Conservation (phyloP, 2,888 invertebrate genomes). For the Cheilosia vulpina region DNA sequence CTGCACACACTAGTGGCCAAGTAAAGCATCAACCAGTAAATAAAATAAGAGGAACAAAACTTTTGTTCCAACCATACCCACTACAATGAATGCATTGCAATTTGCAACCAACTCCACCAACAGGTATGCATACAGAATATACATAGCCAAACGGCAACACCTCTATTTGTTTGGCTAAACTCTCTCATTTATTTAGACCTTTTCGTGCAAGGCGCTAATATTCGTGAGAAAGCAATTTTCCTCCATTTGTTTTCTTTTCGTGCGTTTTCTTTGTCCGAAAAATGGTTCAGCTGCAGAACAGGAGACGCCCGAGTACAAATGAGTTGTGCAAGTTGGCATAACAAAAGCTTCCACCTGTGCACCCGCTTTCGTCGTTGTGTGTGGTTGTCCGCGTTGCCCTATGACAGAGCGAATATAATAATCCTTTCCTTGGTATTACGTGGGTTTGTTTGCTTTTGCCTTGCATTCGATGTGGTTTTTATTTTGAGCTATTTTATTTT, state of each 20-base stretch:
- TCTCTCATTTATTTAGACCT: constrained; percentile 61
- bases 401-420: constrained; percentile 60
- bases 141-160: constrained; percentile 29
- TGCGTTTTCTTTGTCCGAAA: constrained; percentile 45
- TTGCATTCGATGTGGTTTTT: constrained; percentile 16
- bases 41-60: no score
- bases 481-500: constrained; percentile 4
- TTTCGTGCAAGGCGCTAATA: constrained; percentile 62
- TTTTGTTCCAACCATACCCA: no score
- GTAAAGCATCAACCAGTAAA: no score
- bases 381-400: constrained; percentile 40
- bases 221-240: constrained; percentile 69
- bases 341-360: constrained; percentile 58
- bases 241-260: constrained; percentile 9
- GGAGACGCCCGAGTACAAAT: neutral
- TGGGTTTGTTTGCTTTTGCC: neutral
- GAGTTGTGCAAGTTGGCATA: neutral
- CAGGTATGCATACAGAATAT: no score
- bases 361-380: constrained; percentile 29
- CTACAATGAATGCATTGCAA: no score
- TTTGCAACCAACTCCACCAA: no score
- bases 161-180: constrained; percentile 51
- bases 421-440: constrained; percentile 46
- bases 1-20: no score
- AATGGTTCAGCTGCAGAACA: constrained; percentile 11